Evolutionary conservation across 2,113 vertebrate genomes (phyloP), one percentile per base, ranked within the genome.

Genomic region (Petromus typicus): DNA sequence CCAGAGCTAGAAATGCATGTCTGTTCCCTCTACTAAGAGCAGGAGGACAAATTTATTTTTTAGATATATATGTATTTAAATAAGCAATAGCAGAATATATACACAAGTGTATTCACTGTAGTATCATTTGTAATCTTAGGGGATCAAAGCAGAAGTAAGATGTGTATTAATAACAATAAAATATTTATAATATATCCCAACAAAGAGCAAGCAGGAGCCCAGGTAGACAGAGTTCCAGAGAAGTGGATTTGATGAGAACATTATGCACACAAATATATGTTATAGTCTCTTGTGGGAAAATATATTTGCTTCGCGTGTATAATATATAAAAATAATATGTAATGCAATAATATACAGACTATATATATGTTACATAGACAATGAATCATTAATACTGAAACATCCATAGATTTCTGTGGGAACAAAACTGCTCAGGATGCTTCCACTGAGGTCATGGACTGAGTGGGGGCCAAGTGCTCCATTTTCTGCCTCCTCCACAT

Each of bases 51-150:
- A 40, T 43, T 64, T 54, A 32, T 54, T n/a, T 63, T 45, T 73
- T 56, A 7, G 57, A 67, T n/a, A 59, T 3, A 5, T 40, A 11
- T 25, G 37, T 87, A 48, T 51, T 66, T 75, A 56, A 51, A 40
- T 78, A 83, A 91, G 81, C n/a, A 90, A 67, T 89, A 86, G 56
- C 75, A 57, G 57, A 92, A 37, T 37, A 82, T 5, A 80, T 13
- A 2, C 67, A 40, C 27, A 64, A 80, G 17, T 16, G 91, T 89
- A 76, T 59, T 82, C 5, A 76, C 32, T 37, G 17, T 9, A 73
- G 0, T 32, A 75, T 73, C 71, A 8, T 56, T 80, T 84, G 37
- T 66, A 75, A 85, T 61, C 43, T 22, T 34, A 37, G 14, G 1
- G 7, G 20, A 3, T 1, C 14, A 37, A n/a, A 27, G 1, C 23